These are phyloP conservation scores for Myotis findleyi DNA, from an alignment of 2,797 vertebrate species.

Conservation along the genomic window DNA sequence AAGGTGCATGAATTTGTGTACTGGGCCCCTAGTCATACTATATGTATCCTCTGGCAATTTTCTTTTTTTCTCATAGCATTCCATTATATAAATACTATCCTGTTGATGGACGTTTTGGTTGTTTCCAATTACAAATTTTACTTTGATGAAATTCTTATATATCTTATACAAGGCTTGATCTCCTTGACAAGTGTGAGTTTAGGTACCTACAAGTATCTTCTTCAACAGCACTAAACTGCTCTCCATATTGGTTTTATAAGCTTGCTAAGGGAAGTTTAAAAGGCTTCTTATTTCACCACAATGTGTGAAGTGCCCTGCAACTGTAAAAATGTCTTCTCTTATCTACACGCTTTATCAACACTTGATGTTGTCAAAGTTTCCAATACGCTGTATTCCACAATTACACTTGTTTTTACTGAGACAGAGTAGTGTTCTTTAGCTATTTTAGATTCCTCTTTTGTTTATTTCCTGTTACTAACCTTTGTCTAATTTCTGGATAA, in stretches of 20 bases:
- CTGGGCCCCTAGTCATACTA: not conserved
- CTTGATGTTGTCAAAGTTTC: not conserved
- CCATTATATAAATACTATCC: not conserved
- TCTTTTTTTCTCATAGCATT: conserved; percentile 5
- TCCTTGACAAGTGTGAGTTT: not conserved
- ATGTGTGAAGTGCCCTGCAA: not conserved
- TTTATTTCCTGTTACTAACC: not conserved
- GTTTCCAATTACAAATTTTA: not conserved
- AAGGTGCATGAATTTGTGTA: too few species aligned
- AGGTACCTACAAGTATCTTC: not conserved
- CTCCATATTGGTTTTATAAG: not conserved
- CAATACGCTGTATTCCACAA: not conserved
- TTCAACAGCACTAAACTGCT: not conserved
- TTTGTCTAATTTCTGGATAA: not conserved
- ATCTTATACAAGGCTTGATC: not conserved
- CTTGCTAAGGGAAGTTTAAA: not conserved
- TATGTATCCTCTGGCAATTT: not conserved
- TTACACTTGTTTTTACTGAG: not conserved
- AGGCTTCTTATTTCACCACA: not conserved
- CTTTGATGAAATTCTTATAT: not conserved
- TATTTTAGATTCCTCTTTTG: not conserved
- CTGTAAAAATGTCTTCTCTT: too few species aligned
- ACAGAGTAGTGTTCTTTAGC: not conserved
- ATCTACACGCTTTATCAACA: not conserved
- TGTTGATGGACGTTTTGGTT: not conserved